Conservation (phyloP, 2,888 invertebrate genomes). For the Dryobota labecula region DNA sequence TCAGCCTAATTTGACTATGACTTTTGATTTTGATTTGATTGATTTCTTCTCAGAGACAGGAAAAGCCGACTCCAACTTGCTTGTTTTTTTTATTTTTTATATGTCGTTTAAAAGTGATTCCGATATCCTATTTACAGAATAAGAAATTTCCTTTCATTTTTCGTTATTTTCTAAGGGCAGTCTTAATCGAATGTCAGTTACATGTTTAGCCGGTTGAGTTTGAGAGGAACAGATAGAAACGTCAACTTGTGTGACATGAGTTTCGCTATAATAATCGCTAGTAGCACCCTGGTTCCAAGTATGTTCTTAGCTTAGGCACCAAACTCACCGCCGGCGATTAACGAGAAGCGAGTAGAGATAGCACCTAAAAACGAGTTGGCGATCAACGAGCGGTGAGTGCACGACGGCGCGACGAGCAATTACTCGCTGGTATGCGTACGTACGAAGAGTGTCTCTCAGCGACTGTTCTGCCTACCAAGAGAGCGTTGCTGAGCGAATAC, state of each 20-base stretch:
- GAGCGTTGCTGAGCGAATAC: too few species aligned
- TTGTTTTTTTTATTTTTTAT: not conserved
- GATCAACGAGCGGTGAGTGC: not conserved
- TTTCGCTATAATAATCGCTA: not conserved
- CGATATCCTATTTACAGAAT: not conserved
- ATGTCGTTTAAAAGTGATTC: not conserved
- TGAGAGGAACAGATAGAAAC: not conserved
- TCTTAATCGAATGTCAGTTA: constrained; percentile 16
- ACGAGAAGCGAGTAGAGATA: not conserved
- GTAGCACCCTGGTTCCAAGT: not conserved
- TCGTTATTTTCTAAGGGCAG: constrained; percentile 7
- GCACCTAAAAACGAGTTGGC: too few species aligned
- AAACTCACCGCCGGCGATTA: not conserved
- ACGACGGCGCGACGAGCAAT: not conserved
- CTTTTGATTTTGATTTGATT: too few species aligned
- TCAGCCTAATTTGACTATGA: too few species aligned
- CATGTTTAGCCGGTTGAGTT: not conserved
- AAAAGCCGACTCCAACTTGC: not conserved
- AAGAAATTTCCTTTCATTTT: not conserved
- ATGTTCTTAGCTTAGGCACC: not conserved
- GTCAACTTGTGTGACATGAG: not conserved
- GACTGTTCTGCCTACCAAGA: too few species aligned
- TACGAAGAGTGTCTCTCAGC: too few species aligned
- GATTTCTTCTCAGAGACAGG: too few species aligned
- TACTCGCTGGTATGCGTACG: not conserved